phyloP scores from a whole-genome alignment of 1,140 invertebrate species.

The Heliconius congener region DNA sequence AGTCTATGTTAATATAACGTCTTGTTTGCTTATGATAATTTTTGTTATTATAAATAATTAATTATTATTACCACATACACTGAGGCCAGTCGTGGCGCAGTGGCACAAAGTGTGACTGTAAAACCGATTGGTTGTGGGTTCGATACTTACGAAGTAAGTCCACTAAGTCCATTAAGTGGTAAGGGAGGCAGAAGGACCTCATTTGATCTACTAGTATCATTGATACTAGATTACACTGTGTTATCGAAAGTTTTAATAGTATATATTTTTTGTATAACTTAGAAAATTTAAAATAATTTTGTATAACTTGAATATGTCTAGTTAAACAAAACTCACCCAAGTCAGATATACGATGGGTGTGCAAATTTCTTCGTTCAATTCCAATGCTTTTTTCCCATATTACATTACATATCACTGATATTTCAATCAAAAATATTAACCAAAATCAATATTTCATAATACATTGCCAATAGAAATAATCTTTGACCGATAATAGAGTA shows the following conservation, averaged over 20 bases:
- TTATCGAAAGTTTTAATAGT: too few species aligned
- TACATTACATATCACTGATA: neutral
- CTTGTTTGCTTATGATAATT: neutral
- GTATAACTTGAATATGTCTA: too few species aligned
- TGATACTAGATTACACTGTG: too few species aligned
- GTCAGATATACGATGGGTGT: neutral
- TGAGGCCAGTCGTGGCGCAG: too few species aligned
- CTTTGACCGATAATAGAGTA: neutral
- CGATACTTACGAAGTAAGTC: too few species aligned
- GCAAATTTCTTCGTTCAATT: neutral
- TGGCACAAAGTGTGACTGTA: too few species aligned
- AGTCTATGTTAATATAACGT: neutral
- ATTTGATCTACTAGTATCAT: too few species aligned
- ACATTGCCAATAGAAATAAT: neutral
- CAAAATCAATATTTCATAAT: constrained; percentile 2
- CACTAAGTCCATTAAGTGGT: too few species aligned
- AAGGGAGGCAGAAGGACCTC: too few species aligned
- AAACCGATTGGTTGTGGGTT: too few species aligned
- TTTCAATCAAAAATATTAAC: neutral
- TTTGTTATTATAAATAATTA: neutral
- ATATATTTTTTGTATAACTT: too few species aligned
- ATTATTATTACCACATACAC: neutral
- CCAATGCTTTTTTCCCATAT: neutral
- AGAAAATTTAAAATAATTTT: too few species aligned
- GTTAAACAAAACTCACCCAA: neutral